Conservation (phyloP, 2,113 vertebrate genomes). For the Columba livia region DNA sequence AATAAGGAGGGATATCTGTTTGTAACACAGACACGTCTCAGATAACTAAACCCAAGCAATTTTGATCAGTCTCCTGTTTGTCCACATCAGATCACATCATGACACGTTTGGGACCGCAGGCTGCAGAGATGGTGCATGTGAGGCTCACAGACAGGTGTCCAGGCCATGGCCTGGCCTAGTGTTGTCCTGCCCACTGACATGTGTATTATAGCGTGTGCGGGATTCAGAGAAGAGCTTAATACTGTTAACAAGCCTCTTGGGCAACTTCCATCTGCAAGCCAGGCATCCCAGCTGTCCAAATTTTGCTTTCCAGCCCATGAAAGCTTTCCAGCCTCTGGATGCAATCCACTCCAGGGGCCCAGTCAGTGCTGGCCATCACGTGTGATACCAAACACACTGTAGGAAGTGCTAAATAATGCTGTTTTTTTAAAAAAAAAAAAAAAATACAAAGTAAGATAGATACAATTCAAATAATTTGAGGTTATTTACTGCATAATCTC, state of each 20-base stretch:
- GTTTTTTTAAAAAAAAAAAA: background rate
- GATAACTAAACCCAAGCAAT: background rate
- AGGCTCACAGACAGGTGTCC: background rate
- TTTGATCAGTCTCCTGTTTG: background rate
- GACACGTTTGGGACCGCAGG: background rate
- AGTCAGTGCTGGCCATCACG: background rate
- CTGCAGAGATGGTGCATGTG: background rate
- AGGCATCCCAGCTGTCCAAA: background rate
- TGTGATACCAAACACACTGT: background rate
- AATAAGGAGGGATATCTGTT: background rate
- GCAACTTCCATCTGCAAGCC: background rate
- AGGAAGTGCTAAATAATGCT: background rate
- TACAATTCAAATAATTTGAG: background rate
- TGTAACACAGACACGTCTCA: background rate
- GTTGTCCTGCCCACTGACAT: background rate
- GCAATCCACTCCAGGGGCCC: background rate
- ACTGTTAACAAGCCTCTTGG: background rate
- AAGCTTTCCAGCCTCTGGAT: background rate
- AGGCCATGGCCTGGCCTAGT: background rate
- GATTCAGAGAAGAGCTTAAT: background rate
- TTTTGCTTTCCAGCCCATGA: background rate
- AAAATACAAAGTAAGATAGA: background rate
- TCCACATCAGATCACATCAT: background rate
- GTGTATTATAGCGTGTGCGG: accelerated
- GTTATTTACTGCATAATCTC: background rate